Base-by-base conservation (phyloP, 2,888 invertebrate species). In the Brenthis hecate region DNA sequence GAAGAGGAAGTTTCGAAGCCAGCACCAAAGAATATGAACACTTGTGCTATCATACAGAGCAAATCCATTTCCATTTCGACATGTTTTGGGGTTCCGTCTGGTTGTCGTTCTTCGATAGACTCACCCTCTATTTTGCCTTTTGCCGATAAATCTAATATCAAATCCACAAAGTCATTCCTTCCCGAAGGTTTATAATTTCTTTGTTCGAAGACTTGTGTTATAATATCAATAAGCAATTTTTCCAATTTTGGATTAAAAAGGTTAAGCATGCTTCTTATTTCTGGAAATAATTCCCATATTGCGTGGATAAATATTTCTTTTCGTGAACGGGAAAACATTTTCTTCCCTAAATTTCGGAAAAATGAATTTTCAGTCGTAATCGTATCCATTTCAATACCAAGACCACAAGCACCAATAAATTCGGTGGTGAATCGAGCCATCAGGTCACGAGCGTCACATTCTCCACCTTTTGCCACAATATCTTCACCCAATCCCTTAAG, bases 1-100 rank as follows among this genome's bases (percentile, higher is more conserved):
- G 88, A 87, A 0, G 93, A 89, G 0, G 91, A 89, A 0, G 93
- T 92, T 73, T 92, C 92, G 48, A 89, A 92, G 3, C 93, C 93
- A n/a, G 91, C 93, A 6, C 80, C 83, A 43, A 90, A 89, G 74
- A 89, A 89, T 13, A 89, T 72, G 23, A 86, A 85, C 5, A 86
- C 81, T 74, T 89, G 89, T 4, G 88, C 86, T 2, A 75, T 81
- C 72, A 88, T 77, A 55, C 78, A 75, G 19, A 74, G 65, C 1
- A 80, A 70, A 57, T 82, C 81, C 78, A 88, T 77, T 43, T 86
- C 83, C 76, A 86, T 74, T 65, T 84, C 82, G 0, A 81, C 82
- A 13, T 70, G 68, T 14, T 76, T 68, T 5, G 86, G 81, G 2
- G 77, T 79, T 0, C 89, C 89, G 36, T 87, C 83, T 2, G 77